phyloP scores from a whole-genome alignment of 2,888 invertebrate species.

The Drosophila mayaguana region DNA sequence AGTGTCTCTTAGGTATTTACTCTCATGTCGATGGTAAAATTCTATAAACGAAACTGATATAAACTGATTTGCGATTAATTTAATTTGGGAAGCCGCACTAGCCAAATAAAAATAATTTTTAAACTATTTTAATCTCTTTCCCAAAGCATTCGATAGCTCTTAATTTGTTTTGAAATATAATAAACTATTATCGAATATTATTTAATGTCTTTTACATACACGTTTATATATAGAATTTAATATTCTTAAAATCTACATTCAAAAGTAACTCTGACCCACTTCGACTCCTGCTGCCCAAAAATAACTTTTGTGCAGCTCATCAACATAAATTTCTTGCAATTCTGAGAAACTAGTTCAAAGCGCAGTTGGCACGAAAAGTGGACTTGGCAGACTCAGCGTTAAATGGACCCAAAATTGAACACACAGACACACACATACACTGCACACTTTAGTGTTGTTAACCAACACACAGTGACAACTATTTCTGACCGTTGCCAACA shows the following conservation, averaged over 20 bases:
- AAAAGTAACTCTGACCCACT: slow-evolving; percentile 21
- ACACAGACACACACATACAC: slow-evolving; percentile 8
- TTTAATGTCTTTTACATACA: not conserved
- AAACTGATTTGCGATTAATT: not conserved
- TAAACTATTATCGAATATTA: not conserved
- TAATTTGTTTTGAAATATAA: not conserved
- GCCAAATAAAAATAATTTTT: not conserved
- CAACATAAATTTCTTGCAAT: slow-evolving; percentile 52
- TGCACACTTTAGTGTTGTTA: slow-evolving; percentile 37
- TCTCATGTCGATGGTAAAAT: not conserved
- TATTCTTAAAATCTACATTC: slow-evolving; percentile 13
- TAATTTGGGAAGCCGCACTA: not conserved
- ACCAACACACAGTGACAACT: slow-evolving; percentile 61
- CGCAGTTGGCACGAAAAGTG: slow-evolving; percentile 39
- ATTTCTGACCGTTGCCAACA: slow-evolving; percentile 67
- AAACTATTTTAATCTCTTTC: no score
- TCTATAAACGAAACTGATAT: not conserved
- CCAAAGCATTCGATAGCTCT: not conserved
- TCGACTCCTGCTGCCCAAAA: slow-evolving; percentile 11
- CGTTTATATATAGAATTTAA: not conserved
- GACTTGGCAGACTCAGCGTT: slow-evolving; percentile 71
- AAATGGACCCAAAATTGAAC: slow-evolving; percentile 56
- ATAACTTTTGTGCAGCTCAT: slow-evolving; percentile 34
- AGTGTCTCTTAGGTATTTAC: not conserved
- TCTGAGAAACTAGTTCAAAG: slow-evolving; percentile 17